Evolutionary conservation across 2,888 invertebrate species (phyloP), one percentile per base, ranked within the genome.

Genomic region (Creontiades dilutus): DNA sequence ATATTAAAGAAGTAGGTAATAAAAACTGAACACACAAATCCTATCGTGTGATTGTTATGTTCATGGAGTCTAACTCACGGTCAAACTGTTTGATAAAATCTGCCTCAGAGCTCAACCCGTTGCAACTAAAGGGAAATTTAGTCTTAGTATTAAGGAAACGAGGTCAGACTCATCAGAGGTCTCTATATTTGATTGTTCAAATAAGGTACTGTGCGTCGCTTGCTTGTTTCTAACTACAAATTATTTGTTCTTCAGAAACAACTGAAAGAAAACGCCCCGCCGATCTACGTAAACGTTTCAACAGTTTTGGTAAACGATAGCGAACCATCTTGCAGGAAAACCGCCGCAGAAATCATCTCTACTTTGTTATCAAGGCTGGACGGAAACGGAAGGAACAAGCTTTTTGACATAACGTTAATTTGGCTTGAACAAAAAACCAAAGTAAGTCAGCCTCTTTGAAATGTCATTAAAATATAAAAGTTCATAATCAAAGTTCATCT

Each of bases 261-360:
- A 75, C 93, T 97, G 27, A 93, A 94, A 0, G 94, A 94, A 68
- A 95, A 96, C 91, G 94, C 95, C 2, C 95, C 95, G 19, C 94
- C 96, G 46, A 94, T 98, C 23, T 96, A 97, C 87, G 93, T 98
- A 0, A 95, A 96, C 0, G 93, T 98, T 37, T 96, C 97, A 13
- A 95, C 96, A 0, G 94, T 96, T 84, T 94, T 99, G 93, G 94
- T 98, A 13, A 97, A 98, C 93, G 99, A 99, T 92, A 95, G 96
- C 4, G 96, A 96, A 55, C 94, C 96, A 0, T 95, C 95, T 14
- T 98, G 98, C 92, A 95, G 96, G 28, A 96, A 96, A 92, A 94
- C 95, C 89, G 95, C 96, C 16, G 96, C 97, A 0, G 94, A 94
- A 47, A 96, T 96, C 90, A 94, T 99, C 16, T 96, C 96, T 92